phyloP scores from a whole-genome alignment of 2,113 vertebrate species.

The Amia ocellicauda region DNA sequence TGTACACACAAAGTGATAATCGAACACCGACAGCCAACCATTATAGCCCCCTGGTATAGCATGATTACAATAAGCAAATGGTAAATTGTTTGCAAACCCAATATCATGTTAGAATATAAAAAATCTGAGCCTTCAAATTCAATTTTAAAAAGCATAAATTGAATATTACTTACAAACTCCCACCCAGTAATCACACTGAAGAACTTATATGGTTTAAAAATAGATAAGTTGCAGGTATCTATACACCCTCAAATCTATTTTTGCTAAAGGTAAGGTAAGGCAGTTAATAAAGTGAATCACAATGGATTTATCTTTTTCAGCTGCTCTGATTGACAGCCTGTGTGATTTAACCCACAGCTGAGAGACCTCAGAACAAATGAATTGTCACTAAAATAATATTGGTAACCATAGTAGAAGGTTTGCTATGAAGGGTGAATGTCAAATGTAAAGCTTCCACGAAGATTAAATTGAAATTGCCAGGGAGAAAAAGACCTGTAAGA shows the following conservation, averaged over 20 bases:
- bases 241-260: neutral
- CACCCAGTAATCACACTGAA: too few species aligned
- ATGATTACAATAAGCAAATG: too few species aligned
- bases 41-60: too few species aligned
- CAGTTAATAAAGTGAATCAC: neutral
- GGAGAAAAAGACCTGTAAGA: neutral
- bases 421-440: neutral
- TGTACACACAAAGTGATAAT: too few species aligned
- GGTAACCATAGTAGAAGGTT: neutral
- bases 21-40: too few species aligned
- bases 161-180: too few species aligned
- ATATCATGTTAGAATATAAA: too few species aligned
- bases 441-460: neutral
- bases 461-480: neutral
- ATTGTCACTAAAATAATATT: neutral
- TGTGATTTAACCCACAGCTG: neutral
- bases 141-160: too few species aligned
- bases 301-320: neutral
- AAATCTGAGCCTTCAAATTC: too few species aligned
- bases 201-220: too few species aligned
- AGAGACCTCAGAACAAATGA: neutral
- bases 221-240: too few species aligned
- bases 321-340: neutral
- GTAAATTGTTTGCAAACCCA: too few species aligned
- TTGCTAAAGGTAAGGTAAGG: neutral